A percentile compares a stretch with the other conserved stretches of the same genome.
Conservation (phyloP, 2,888 invertebrate species). For the Meiosimyza platycephala region DNA sequence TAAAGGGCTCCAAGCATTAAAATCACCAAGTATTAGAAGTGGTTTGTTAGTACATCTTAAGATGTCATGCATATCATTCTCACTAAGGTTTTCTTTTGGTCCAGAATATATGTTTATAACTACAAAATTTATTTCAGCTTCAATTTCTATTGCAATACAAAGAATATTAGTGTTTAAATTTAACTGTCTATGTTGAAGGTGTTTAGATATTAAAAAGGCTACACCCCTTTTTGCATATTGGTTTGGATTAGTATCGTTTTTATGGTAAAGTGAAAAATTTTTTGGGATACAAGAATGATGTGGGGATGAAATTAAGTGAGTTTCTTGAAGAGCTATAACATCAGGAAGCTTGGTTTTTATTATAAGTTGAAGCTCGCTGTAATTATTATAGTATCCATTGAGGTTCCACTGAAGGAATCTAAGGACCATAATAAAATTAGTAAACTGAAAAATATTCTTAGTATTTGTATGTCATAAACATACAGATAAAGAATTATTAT, state of each 20-base stretch:
- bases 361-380: conserved; percentile 12
- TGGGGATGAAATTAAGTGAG: conserved; percentile 12
- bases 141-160: too few relatives aligned
- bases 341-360: not conserved
- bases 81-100: too few relatives aligned
- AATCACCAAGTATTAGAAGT: too few relatives aligned
- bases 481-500: not conserved
- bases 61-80: too few relatives aligned
- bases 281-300: conserved; percentile 13
- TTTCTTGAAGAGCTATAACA: conserved; percentile 20
- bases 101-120: too few relatives aligned
- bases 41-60: too few relatives aligned
- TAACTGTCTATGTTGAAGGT: not conserved
- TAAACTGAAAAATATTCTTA: too few relatives aligned
- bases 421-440: not conserved
- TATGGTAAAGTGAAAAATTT: not conserved
- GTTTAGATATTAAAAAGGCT: conserved; percentile 1
- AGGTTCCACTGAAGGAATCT: not conserved
- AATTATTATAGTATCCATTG: conserved; percentile 14
- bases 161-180: not conserved
- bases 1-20: too few relatives aligned
- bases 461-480: too few relatives aligned
- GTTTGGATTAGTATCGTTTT: conserved; percentile 1
- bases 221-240: not conserved
- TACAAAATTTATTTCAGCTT: too few relatives aligned